phyloP scores from a whole-genome alignment of 2,113 vertebrate species.

The Saccopteryx leptura region DNA sequence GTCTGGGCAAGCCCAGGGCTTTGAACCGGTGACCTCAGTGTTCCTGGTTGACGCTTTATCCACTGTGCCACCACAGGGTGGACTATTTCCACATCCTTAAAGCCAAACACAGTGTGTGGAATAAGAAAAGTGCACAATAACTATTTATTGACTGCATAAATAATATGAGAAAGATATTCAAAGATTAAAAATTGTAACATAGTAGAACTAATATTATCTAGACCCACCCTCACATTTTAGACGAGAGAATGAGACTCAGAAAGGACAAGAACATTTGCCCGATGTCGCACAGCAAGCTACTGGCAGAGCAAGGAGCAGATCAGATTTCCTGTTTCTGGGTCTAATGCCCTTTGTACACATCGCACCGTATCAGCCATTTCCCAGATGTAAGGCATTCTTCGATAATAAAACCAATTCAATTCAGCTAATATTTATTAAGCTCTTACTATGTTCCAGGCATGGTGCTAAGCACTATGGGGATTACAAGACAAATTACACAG shows the following conservation, averaged over 20 bases:
- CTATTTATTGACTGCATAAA: neutral
- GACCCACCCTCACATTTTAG: neutral
- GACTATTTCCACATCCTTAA: neutral
- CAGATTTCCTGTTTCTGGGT: neutral
- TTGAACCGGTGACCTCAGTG: too few species aligned
- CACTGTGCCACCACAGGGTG: too few species aligned
- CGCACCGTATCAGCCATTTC: neutral
- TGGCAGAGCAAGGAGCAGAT: neutral
- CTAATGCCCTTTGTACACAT: neutral
- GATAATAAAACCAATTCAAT: neutral
- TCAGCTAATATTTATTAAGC: neutral
- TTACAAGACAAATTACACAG: neutral
- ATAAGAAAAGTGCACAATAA: neutral
- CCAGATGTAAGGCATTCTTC: neutral
- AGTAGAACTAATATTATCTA: neutral
- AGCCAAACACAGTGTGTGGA: neutral
- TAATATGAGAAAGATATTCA: neutral
- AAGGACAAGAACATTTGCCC: neutral
- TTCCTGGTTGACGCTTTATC: too few species aligned
- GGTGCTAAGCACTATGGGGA: neutral
- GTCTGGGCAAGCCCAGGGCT: too few species aligned
- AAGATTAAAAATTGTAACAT: neutral
- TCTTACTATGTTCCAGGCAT: neutral
- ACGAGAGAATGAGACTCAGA: neutral
- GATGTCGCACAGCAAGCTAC: neutral